Evolutionary conservation across 2,888 invertebrate genomes (phyloP), one percentile per base, ranked within the genome.

Genomic region (Yponomeuta sedellus): DNA sequence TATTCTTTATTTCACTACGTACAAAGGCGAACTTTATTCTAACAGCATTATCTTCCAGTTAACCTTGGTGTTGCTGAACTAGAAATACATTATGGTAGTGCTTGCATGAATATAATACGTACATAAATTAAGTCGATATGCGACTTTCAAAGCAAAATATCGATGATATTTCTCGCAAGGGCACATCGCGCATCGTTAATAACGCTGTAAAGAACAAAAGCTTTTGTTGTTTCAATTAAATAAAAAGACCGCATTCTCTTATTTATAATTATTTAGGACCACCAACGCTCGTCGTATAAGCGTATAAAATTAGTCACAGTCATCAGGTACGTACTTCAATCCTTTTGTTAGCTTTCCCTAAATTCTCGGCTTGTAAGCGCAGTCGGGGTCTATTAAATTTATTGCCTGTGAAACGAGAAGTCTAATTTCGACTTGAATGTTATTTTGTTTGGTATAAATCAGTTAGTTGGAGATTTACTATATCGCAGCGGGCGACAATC

Each of bases 361-460:
- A 74, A 75, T 72, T 74, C 72, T 74, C 73, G 71, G 64, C 70
- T 74, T 70, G 73, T 73, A 72, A 70, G 70, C 79, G 66, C 79
- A 70, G 81, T 77, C 70, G 78, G 80, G 78, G 78, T 79, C 78
- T 77, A 80, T 78, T 76, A 77, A 78, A 82, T 82, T 83, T 81
- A 85, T 82, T 77, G 75, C 74, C 76, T 82, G 81, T 80, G 80
- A 82, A 84, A 80, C 76, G 80, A 85, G 79, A 79, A 75, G 79
- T 81, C 83, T 82, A 82, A 86, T 85, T 80, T 77, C 69, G 77
- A 73, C 71, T 71, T 71, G 70, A 78, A 75, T 73, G 75, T 75
- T 63, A 75, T 81, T 80, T 80, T 77, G 77, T 79, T 78, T 76
- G 72, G 71, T 72, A 70, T 75, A 75, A 78, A 69, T 71, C 71